Conservation (phyloP, 2,888 invertebrate genomes). For the Notodonta ziczac region DNA sequence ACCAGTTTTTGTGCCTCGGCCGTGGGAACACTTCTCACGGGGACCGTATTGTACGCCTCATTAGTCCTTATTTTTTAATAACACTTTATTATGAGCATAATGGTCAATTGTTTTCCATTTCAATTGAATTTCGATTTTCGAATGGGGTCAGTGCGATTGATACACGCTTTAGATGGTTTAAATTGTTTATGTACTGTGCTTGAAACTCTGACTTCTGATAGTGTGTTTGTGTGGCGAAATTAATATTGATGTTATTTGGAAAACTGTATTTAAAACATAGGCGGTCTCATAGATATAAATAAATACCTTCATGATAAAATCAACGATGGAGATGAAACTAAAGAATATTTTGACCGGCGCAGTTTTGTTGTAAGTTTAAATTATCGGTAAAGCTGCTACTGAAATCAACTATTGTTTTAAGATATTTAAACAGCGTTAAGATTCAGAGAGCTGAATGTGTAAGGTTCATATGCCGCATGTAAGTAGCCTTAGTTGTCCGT, state of each 20-base stretch:
- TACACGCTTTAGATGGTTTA: constrained; percentile 11
- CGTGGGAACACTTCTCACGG: constrained; percentile 75
- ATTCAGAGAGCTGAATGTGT: neutral
- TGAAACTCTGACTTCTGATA: too few relatives aligned
- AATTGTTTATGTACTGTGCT: neutral
- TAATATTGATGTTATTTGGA: too few relatives aligned
- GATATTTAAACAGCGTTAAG: too few relatives aligned
- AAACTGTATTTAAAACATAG: too few relatives aligned
- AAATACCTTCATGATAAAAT: too few relatives aligned
- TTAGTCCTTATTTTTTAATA: constrained; percentile 72
- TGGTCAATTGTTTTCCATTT: constrained; percentile 70
- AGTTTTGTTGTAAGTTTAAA: too few relatives aligned
- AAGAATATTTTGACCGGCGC: too few relatives aligned
- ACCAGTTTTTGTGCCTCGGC: constrained; percentile 36
- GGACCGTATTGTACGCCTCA: constrained; percentile 59
- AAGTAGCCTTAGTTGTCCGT: neutral
- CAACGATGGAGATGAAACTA: too few relatives aligned
- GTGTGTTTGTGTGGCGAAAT: too few relatives aligned
- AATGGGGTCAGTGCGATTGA: constrained; percentile 52
- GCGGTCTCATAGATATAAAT: too few relatives aligned
- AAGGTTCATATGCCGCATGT: neutral
- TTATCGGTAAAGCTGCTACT: too few relatives aligned
- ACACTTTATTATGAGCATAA: constrained; percentile 75
- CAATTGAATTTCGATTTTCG: constrained; percentile 49
- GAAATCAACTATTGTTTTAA: too few relatives aligned